phyloP scores from a whole-genome alignment of 64 coral and sea anemone genomes.

The Montipora cactus region DNA sequence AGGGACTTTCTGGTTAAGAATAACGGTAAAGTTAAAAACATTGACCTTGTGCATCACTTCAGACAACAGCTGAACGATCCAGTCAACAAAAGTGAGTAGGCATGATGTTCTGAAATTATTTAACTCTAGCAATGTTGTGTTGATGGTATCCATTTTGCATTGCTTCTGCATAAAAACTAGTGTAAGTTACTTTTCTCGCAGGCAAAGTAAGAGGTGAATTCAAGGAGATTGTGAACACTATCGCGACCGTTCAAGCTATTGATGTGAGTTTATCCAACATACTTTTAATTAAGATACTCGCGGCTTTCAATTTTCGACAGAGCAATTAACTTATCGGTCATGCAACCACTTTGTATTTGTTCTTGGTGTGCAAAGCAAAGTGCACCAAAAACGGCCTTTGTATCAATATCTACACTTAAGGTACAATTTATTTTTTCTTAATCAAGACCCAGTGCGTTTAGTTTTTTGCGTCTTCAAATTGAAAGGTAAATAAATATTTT shows the following conservation, averaged over 20 bases:
- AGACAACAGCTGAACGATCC: constrained; percentile 90
- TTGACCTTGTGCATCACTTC: constrained; percentile 90
- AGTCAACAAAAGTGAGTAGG: constrained; percentile 83
- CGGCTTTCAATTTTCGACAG: too few species aligned
- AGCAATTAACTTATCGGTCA: too few species aligned
- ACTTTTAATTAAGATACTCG: too few species aligned
- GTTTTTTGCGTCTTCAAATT: too few species aligned
- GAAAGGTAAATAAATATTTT: too few species aligned
- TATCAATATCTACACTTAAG: too few species aligned
- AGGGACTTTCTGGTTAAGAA: constrained; percentile 87
- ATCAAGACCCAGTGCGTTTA: too few species aligned
- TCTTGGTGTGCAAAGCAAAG: too few species aligned
- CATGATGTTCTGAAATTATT: not conserved
- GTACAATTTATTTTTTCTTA: too few species aligned
- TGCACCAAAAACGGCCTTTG: too few species aligned
- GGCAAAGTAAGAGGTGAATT: constrained; percentile 91
- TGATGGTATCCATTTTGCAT: not conserved
- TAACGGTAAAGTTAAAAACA: constrained; percentile 86
- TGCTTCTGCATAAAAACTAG: not conserved
- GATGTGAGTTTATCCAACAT: constrained; percentile 69
- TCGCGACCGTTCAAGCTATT: constrained; percentile 83
- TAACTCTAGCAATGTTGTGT: too few species aligned
- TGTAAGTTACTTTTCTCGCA: constrained; percentile 27
- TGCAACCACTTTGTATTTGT: too few species aligned
- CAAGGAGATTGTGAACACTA: constrained; percentile 89